These are phyloP conservation scores for Chaitophorus viminalis DNA, from an alignment of 2,888 invertebrate genomes.

Conservation along the genomic window DNA sequence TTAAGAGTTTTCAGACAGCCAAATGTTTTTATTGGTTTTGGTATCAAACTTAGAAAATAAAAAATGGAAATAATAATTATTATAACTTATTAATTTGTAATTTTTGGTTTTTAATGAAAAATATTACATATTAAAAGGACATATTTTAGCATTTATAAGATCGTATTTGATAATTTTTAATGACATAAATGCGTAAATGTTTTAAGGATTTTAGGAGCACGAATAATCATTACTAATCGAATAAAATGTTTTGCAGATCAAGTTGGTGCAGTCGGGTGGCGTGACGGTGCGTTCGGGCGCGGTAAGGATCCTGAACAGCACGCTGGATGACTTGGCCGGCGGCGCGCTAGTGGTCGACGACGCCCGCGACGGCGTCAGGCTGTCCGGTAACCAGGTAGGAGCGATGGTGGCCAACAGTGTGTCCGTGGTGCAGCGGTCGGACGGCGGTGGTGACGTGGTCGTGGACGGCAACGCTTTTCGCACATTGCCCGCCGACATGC, in stretches of 20 bases:
- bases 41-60: no score
- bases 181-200: no score
- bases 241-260: slow-evolving; percentile 25
- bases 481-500: slow-evolving; percentile 45
- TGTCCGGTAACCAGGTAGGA: slow-evolving; percentile 35
- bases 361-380: background rate
- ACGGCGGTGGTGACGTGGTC: background rate
- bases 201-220: no score
- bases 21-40: no score
- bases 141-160: no score
- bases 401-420: slow-evolving; percentile 14
- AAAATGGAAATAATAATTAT: no score
- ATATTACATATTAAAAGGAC: no score
- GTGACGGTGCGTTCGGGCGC: slow-evolving; percentile 20
- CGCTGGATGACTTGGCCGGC: slow-evolving; percentile 17
- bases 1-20: no score
- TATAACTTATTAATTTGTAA: no score
- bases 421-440: background rate
- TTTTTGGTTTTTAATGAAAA: no score
- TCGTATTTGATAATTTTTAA: no score
- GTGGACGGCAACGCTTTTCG: slow-evolving; percentile 40
- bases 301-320: slow-evolving; percentile 44
- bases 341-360: slow-evolving; percentile 31
- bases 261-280: background rate
- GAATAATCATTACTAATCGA: no score